phyloP scores from a whole-genome alignment of 2,113 vertebrate genomes.

The Oryctolagus cuniculus region mOryCun1.1 NC_091441.1:1871001-1871500 shows the following conservation, averaged over 20 bases:
- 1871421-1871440: background rate
- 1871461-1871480: background rate
- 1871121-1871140: conserved; percentile 65
- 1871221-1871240: conserved; percentile 72
- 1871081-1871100: conserved; percentile 35
- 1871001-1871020: conserved; percentile 46
- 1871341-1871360: background rate
- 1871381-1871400: fast-evolving
- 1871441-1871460: background rate
- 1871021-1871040: conserved; percentile 38
- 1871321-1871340: background rate
- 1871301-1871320: background rate
- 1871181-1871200: conserved; percentile 73
- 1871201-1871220: conserved; percentile 68
- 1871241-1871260: conserved; percentile 60
- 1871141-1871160: conserved; percentile 55
- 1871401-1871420: background rate
- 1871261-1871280: conserved; percentile 57
- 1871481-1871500: background rate
- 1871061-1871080: conserved; percentile 54
- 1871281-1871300: conserved; percentile 28
- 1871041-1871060: conserved; percentile 44
- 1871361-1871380: fast-evolving
- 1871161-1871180: conserved; percentile 44
- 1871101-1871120: conserved; percentile 70